Base-by-base conservation (phyloP, 2,113 vertebrate species). In the Anthoscopus minutus region DNA sequence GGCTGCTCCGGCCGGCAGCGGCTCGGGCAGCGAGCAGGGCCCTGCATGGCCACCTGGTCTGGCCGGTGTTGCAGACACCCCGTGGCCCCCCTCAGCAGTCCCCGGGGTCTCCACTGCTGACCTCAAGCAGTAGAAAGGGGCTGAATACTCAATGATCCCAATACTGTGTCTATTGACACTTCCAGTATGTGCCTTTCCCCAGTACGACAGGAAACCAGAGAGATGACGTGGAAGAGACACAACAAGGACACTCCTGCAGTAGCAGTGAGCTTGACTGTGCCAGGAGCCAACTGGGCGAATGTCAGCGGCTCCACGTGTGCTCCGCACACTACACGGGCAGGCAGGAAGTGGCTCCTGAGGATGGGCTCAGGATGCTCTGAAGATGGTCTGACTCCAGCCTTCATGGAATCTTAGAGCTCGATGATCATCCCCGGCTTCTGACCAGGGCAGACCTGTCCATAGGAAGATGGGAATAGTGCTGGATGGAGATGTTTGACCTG, bases 21-120 rank as follows among this genome's bases (percentile, higher is more conserved):
- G 56, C 31, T 13, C 1, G 0, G 56, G 37, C 47, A 51, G 42
- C 33, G 4, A 3, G 8, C 5, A 4, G 5, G 15, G 25, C 60
- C 14, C 1, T 3, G 1, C 28, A 19, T 0, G 1, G 44, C 61
- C 0, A 0, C 61, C 67, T 6, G 23, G 9, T 35, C 37, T 8
- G 42, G 50, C 28, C 0, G 1, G 17, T 1, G 9, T 1, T 50
- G 77, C 69, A 42, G 58, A 57, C 45, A 24, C 17, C 10, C 53
- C 33, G 4, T 0, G 0, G 60, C 6, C n/a, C 20, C 27, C 12
- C 44, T 31, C 83, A 8, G 20, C 61, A n/a, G 10, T 8, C 37
- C 57, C 12, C 4, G 18, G 14, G 69, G 54, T 25, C 58, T 37
- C 15, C 37, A 18, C 0, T 35, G 61, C 16, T 42, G 54, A 87